Base-by-base conservation (phyloP, 2,113 vertebrate genomes). In the Synchiropus splendidus region DNA sequence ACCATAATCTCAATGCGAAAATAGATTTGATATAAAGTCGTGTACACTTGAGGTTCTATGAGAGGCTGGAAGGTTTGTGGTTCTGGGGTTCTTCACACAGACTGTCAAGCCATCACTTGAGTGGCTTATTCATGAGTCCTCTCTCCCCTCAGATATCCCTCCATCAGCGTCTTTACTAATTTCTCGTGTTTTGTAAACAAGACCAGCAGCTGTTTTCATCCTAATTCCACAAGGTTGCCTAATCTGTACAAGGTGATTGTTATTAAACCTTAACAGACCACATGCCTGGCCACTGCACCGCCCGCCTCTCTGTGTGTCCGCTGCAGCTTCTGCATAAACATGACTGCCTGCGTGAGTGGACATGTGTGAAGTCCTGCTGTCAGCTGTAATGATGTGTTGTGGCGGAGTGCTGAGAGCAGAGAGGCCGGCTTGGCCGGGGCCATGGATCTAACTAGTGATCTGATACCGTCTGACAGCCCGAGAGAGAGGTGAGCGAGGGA, bases 381-480 rank as follows among this genome's bases (percentile, higher is more conserved):
- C 77, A 78, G 58, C 69, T 77, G 75, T 77, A 77, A 74, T 80
- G 75, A 77, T 75, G 75, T 78, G 70, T 73, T 80, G 58, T 75
- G 61, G 69, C 56, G 48, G 60, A 75, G 67, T 68, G 59, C 62
- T 68, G 64, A 72, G 72, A 76, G 77, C 48, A 31, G 62, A 69
- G 60, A 65, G 69, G 63, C 73, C 57, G 41, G 42, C 70, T 75
- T 72, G 72, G 76, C 70, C 76, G 70, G 56, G 56, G 70, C 74
- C 63, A 78, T 73, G 61, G 70, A 82, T 76, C 77, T 79, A 78
- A 82, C 70, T 70, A 78, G 77, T 75, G 70, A 79, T 78, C 72
- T 82, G 64, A 82, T 82, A 62, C 62, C 73, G 52, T 60, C 51
- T 76, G 77, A 79, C 72, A 77, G 65, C 68, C 44, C 57, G 59